phyloP scores from a whole-genome alignment of 2,113 vertebrate genomes.

The Hippopotamus amphibius region DNA sequence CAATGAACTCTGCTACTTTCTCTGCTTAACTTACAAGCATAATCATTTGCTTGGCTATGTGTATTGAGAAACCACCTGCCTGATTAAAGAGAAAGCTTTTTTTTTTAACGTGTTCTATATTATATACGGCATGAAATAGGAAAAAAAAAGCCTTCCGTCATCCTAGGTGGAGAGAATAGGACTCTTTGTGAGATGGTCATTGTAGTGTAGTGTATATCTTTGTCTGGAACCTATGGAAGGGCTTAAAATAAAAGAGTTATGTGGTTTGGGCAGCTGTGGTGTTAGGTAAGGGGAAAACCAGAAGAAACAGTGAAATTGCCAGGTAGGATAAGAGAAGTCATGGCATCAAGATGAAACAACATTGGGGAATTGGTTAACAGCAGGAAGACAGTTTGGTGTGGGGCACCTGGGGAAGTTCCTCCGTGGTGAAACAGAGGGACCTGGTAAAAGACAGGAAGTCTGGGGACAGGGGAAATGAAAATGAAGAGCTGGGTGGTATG shows the following conservation, averaged over 20 bases:
- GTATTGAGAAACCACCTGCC: conserved; percentile 5
- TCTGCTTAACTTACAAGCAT: not conserved
- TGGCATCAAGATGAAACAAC: not conserved
- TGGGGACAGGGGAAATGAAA: conserved; percentile 70
- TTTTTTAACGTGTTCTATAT: not conserved
- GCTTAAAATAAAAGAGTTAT: conserved; percentile 24
- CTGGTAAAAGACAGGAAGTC: not conserved
- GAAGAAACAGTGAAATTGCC: conserved; percentile 10
- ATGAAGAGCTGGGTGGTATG: not conserved
- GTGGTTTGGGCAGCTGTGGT: conserved; percentile 49
- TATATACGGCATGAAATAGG: not conserved
- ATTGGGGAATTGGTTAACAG: conserved; percentile 54
- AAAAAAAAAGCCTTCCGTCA: not conserved
- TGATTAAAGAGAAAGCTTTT: not conserved
- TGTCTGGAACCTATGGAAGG: not conserved
- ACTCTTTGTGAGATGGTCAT: not conserved
- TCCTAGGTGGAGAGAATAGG: not conserved
- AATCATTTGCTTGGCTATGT: not conserved
- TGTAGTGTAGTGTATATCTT: not conserved
- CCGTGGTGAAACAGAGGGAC: conserved; percentile 57
- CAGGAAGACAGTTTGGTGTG: conserved; percentile 25
- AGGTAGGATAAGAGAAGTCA: conserved; percentile 54
- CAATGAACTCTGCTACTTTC: not conserved
- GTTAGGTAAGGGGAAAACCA: not conserved
- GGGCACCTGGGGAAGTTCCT: conserved; percentile 27